Evolutionary conservation across 2,113 vertebrate genomes (phyloP), one percentile per base, ranked within the genome.

Genomic region (Scomber scombrus): DNA sequence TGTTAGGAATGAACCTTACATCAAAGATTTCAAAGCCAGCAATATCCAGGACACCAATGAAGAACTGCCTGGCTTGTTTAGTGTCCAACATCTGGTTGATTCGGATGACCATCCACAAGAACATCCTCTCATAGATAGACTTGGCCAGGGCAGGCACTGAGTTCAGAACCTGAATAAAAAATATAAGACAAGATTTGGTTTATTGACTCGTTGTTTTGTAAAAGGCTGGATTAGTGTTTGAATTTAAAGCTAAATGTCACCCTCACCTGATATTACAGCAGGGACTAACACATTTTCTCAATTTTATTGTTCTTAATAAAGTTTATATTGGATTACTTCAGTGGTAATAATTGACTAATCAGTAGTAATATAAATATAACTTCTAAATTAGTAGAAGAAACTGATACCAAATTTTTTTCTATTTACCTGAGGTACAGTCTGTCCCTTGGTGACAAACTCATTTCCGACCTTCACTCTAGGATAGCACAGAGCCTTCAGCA

Each of bases 1-100:
- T 40, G 3, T 52, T 47, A 8, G 2, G 54, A 71, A 26, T 23
- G 1, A 79, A 62, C 45, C 93, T 85, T 84, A 96, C 95, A 88
- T 96, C 94, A 93, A 96, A 96, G 91, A 96, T 96, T 84, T 95
- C 95, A 89, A 95, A 95, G 4, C 60, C 67, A 2, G 46, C 26
- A 3, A 40, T 0, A 45, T 89, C 86, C 85, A 98, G 68, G 58
- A 98, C 97, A 6, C 97, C 97, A 46, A 98, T 98, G 93, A 96
- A 98, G 91, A 91, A 96, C 75, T 98, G 96, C 47, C 93, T 93
- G 14, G 83, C n/a, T 51, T 94, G 91, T 79, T 93, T 94, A 12
- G 93, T 94, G 87, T 94, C 93, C 91, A 94, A 66, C 92, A 93
- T 93, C 86, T 94, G 90, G 87, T 94, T 94, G 88, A 94, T 94